Conservation (phyloP, 1,140 invertebrate species). For the Trichonephila inaurata region DNA sequence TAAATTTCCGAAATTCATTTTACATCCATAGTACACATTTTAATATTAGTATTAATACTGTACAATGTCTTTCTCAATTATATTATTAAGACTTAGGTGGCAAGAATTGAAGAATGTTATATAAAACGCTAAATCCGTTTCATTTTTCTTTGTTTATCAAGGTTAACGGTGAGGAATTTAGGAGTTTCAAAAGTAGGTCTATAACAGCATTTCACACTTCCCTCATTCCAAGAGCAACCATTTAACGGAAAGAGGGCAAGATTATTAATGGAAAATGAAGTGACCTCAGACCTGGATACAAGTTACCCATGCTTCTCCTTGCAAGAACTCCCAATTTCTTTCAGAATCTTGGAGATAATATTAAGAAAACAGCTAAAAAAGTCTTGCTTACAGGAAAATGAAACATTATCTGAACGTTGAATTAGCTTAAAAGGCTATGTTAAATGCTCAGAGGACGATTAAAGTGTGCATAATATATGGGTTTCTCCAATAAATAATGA, state of each 20-base stretch:
- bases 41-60: no score
- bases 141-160: not conserved
- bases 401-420: not conserved
- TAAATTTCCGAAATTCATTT: no score
- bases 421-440: not conserved
- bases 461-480: not conserved
- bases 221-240: not conserved
- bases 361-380: not conserved
- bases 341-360: not conserved
- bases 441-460: not conserved
- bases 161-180: not conserved
- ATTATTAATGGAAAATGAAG: slow-evolving; percentile 38
- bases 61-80: no score
- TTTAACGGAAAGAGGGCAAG: slow-evolving; percentile 15
- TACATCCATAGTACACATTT: no score
- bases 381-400: not conserved
- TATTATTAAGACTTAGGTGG: no score
- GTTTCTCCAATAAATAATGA: not conserved
- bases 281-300: slow-evolving; percentile 24
- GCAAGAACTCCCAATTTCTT: not conserved
- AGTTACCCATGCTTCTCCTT: not conserved
- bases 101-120: no score
- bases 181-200: slow-evolving; percentile 17
- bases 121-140: no score
- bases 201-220: slow-evolving; percentile 22